phyloP scores from a whole-genome alignment of 1,140 invertebrate species.

The fruit fly (Drosophila melanogaster) region DNA sequence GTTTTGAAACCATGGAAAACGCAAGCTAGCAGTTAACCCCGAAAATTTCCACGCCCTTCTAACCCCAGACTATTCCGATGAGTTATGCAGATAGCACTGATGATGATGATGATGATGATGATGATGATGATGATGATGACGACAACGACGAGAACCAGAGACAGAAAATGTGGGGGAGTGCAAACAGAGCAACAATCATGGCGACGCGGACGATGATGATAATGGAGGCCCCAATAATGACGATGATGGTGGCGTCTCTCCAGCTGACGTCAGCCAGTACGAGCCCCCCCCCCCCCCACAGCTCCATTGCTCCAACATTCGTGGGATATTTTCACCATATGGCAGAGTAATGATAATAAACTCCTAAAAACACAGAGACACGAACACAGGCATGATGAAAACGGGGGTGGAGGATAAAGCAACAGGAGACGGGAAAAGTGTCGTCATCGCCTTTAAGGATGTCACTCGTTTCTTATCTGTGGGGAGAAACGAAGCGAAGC shows the following conservation, averaged over 20 bases:
- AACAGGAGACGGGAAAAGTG: conserved; percentile 41
- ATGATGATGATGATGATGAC: conserved; percentile 37
- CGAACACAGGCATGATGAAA: conserved; percentile 10
- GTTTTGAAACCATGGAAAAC: conserved; percentile 66
- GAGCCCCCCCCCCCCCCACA: not conserved
- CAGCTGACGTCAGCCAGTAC: conserved; percentile 65
- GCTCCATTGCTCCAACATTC: conserved; percentile 25
- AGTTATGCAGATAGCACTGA: conserved; percentile 68
- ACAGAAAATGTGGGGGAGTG: conserved; percentile 29
- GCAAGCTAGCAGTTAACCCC: conserved; percentile 72
- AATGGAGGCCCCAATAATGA: conserved; percentile 16
- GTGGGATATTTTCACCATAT: conserved; percentile 80
- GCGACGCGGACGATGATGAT: conserved; percentile 40
- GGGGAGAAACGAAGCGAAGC: conserved; percentile 15
- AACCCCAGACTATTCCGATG: conserved; percentile 27
- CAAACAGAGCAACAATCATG: conserved; percentile 67
- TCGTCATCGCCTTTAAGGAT: conserved; percentile 62
- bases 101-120: conserved; percentile 45
- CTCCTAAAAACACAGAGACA: conserved; percentile 76
- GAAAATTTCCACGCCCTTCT: conserved; percentile 23
- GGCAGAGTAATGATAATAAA: conserved; percentile 83
- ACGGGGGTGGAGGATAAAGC: not conserved
- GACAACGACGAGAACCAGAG: conserved; percentile 29
- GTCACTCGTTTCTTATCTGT: conserved; percentile 68
- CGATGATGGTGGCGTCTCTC: conserved; percentile 24